Conservation (phyloP, 2,797 vertebrate species). For the Pelobates cultripes region DNA sequence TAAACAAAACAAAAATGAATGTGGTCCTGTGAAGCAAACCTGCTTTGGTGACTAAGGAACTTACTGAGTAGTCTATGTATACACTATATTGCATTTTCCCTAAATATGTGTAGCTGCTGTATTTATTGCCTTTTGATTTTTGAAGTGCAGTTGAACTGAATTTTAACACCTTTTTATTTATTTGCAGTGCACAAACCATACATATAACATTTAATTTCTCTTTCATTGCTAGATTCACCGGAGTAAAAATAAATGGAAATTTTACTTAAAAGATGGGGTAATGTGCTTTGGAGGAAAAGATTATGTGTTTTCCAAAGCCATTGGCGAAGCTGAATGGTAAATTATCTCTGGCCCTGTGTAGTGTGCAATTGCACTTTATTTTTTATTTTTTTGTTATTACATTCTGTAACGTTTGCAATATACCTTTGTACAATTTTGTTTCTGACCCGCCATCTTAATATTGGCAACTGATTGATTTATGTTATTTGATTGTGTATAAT, state of each 20-base stretch:
- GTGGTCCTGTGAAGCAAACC: too few relatives aligned
- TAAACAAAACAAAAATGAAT: too few relatives aligned
- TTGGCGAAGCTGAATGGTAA: constrained; percentile 97
- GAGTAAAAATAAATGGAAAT: constrained; percentile 98
- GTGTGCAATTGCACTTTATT: background rate
- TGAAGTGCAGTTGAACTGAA: too few relatives aligned
- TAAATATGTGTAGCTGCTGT: too few relatives aligned
- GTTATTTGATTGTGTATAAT: too few relatives aligned
- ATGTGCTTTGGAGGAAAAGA: constrained; percentile 92
- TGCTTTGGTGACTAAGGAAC: too few relatives aligned
- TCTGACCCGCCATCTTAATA: too few relatives aligned
- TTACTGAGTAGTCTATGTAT: too few relatives aligned
- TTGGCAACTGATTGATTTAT: too few relatives aligned
- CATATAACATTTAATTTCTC: constrained; percentile 16
- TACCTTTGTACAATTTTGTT: too few relatives aligned
- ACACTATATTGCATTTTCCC: too few relatives aligned
- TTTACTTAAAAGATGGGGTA: constrained; percentile 93
- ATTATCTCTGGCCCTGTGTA: constrained; percentile 3
- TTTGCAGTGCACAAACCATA: background rate
- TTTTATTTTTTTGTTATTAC: background rate
- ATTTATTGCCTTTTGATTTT: too few relatives aligned
- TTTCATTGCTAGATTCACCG: constrained; percentile 85
- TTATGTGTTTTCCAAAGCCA: constrained; percentile 93
- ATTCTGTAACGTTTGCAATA: background rate
- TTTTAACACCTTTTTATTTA: background rate